Evolutionary conservation across 2,113 vertebrate genomes (phyloP).

Genomic region (Trachemys scripta): DNA sequence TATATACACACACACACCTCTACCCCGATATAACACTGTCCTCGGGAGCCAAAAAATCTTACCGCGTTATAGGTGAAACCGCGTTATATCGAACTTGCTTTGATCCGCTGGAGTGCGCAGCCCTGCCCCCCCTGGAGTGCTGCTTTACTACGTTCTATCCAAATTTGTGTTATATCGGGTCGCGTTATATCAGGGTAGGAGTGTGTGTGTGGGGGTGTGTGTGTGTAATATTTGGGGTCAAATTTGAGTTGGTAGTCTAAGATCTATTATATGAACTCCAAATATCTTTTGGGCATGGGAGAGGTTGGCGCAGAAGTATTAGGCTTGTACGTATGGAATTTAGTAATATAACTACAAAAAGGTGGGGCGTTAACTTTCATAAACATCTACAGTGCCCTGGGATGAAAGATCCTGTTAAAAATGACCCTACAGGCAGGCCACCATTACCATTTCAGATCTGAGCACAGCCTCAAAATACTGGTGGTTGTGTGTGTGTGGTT

Average conservation of each 20-base stretch:
- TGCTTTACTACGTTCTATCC: no score
- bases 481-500: no score
- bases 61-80: no score
- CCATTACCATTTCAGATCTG: neutral
- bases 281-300: neutral
- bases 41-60: no score
- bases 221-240: neutral
- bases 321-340: fast-evolving
- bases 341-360: fast-evolving
- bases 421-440: neutral
- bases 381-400: neutral
- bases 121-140: no score
- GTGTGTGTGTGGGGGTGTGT: no score
- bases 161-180: no score
- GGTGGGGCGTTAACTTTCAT: neutral
- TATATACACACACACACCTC: no score
- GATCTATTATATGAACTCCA: neutral
- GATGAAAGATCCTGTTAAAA: neutral
- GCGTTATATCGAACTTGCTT: no score
- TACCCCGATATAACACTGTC: no score
- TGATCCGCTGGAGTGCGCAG: no score
- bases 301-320: neutral
- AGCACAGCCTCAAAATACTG: neutral
- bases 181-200: no score
- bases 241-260: neutral